Conservation (phyloP, 1,140 invertebrate genomes). For the Asobara japonica region DNA sequence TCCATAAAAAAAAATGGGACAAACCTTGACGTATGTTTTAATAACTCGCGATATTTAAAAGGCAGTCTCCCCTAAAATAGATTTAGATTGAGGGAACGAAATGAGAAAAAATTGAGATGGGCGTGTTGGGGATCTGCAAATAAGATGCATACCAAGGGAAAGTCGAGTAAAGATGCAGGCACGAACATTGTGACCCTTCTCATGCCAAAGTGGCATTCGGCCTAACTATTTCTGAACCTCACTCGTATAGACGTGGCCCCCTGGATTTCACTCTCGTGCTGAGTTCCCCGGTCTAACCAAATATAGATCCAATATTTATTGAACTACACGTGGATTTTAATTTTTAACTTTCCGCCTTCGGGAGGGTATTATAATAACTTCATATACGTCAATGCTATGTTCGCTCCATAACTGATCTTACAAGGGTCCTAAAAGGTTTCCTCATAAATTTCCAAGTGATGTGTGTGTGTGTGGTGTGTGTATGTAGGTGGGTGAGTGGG, state of each 20-base stretch:
- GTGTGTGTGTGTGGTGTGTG: too few relatives aligned
- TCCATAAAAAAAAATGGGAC: too few relatives aligned
- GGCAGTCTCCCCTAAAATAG: not conserved
- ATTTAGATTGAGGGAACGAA: not conserved
- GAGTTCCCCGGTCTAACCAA: conserved; percentile 13
- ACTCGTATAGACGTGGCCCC: conserved; percentile 9
- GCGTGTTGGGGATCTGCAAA: conserved; percentile 14
- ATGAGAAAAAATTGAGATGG: not conserved
- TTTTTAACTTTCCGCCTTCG: not conserved
- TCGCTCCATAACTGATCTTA: too few relatives aligned
- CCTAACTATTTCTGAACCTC: conserved; percentile 31
- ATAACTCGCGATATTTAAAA: too few relatives aligned
- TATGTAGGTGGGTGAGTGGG: too few relatives aligned
- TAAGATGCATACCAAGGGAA: conserved; percentile 16
- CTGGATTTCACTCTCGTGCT: conserved; percentile 9
- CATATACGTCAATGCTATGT: too few relatives aligned
- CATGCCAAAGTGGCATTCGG: conserved; percentile 18
- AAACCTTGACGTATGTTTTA: not conserved
- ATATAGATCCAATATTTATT: conserved; percentile 32
- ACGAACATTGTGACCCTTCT: conserved; percentile 21
- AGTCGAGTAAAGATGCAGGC: conserved; percentile 8
- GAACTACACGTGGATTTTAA: conserved; percentile 20
- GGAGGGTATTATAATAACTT: too few relatives aligned
- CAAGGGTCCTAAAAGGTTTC: too few relatives aligned
- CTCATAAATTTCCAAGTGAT: too few relatives aligned